Conservation (phyloP, 2,113 vertebrate genomes). For the Pongo pygmaeus region DNA sequence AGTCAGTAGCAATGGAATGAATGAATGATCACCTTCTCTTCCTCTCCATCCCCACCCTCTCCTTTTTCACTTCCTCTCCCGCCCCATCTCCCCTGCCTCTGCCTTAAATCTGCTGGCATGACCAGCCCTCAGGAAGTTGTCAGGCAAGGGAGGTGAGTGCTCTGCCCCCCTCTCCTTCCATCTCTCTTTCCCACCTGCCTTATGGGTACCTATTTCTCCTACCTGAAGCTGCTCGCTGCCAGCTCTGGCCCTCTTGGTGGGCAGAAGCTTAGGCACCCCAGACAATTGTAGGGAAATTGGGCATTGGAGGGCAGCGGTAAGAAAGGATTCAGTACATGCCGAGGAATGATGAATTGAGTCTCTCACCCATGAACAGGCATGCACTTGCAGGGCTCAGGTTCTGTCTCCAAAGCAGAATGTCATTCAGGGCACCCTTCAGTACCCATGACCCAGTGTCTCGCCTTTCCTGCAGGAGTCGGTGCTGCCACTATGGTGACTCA, state of each 20-base stretch:
- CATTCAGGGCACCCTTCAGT: background rate
- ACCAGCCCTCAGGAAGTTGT: background rate
- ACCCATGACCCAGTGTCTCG: background rate
- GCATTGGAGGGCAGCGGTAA: accelerated
- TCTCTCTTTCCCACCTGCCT: background rate
- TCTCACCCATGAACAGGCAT: background rate
- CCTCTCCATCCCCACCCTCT: background rate
- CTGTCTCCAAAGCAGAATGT: background rate
- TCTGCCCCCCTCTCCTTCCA: background rate
- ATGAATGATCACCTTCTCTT: background rate
- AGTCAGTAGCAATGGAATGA: background rate
- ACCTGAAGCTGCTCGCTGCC: background rate
- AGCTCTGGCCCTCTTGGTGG: background rate
- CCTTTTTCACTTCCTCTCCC: background rate
- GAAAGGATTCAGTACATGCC: background rate
- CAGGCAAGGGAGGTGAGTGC: background rate
- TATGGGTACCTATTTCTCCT: background rate
- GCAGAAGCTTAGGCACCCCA: background rate
- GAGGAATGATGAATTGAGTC: background rate
- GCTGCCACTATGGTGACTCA: background rate
- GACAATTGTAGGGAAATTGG: background rate
- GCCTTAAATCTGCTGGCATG: background rate
- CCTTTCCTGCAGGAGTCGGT: background rate
- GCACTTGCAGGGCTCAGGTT: background rate
- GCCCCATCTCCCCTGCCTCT: background rate